Evolutionary conservation across 2,113 vertebrate species (phyloP).

Genomic region (Acrocephalus kingi): DNA sequence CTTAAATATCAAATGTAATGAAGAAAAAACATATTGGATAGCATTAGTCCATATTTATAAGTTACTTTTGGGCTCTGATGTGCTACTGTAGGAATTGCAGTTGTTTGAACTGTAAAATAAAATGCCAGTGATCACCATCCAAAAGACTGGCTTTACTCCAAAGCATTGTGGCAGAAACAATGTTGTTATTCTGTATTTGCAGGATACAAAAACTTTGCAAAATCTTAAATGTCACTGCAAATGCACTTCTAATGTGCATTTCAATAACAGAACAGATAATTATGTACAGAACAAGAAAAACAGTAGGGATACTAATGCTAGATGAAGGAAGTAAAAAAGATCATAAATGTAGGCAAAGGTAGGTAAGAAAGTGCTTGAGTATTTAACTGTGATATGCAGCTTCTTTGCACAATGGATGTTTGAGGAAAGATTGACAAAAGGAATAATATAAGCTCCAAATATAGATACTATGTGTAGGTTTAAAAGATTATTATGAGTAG

Average conservation of each 20-base stretch:
- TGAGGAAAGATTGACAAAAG: neutral
- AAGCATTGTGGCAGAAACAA: neutral
- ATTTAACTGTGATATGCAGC: neutral
- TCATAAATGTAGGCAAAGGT: neutral
- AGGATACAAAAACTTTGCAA: neutral
- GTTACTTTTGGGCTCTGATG: neutral
- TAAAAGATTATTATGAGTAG: neutral
- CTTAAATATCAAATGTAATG: neutral
- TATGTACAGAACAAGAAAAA: neutral
- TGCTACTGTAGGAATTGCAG: neutral
- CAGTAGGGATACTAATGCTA: neutral
- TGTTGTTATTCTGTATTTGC: neutral
- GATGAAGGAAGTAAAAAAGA: neutral
- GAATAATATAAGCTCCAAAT: neutral
- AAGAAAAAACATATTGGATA: neutral
- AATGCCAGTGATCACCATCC: neutral
- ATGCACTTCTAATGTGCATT: neutral
- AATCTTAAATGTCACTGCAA: neutral
- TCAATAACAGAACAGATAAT: neutral
- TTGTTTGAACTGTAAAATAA: neutral
- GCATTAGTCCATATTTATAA: neutral
- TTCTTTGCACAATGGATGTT: neutral
- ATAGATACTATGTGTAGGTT: neutral
- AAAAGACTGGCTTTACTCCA: neutral
- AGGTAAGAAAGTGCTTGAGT: neutral